phyloP scores from a whole-genome alignment of 2,888 invertebrate genomes.

The Ormyrus labotus region DNA sequence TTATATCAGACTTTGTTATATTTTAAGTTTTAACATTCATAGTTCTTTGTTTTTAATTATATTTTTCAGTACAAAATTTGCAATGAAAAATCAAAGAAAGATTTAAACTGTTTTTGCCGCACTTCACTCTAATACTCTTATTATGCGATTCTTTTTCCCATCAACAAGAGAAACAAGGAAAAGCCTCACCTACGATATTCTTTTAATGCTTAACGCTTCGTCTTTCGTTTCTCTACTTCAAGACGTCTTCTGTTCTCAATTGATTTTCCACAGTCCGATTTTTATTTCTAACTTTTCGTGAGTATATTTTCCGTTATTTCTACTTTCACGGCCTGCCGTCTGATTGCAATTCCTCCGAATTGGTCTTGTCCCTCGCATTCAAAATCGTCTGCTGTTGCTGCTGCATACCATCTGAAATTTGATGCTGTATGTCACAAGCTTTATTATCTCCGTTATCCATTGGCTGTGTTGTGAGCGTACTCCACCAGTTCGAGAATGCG shows the following conservation, averaged over 20 bases:
- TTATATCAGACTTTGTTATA: no score
- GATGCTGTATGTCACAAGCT: constrained; percentile 28
- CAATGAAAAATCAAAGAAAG: no score
- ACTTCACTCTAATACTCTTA: not conserved
- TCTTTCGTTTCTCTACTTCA: constrained; percentile 5
- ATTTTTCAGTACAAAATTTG: no score
- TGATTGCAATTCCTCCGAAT: constrained; percentile 6
- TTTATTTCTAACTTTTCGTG: constrained; percentile 6
- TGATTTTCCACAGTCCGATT: constrained; percentile 11
- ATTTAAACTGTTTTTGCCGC: not conserved
- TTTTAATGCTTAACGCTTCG: constrained; percentile 13
- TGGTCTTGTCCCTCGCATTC: constrained; percentile 7
- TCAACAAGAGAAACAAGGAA: constrained; percentile 2
- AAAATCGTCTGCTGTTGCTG: constrained; percentile 22
- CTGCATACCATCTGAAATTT: constrained; percentile 19
- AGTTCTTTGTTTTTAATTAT: no score
- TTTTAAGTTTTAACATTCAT: no score
- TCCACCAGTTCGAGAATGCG: constrained; percentile 92
- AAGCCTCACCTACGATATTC: constrained; percentile 15
- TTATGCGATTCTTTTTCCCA: not conserved
- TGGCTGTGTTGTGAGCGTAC: constrained; percentile 79
- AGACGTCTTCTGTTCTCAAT: not conserved
- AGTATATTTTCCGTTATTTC: not conserved
- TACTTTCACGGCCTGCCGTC: constrained; percentile 22
- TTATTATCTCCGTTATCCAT: constrained; percentile 40